Evolutionary conservation across 2,797 vertebrate genomes (phyloP).

Genomic region (Muraenolepis orangiensis): DNA sequence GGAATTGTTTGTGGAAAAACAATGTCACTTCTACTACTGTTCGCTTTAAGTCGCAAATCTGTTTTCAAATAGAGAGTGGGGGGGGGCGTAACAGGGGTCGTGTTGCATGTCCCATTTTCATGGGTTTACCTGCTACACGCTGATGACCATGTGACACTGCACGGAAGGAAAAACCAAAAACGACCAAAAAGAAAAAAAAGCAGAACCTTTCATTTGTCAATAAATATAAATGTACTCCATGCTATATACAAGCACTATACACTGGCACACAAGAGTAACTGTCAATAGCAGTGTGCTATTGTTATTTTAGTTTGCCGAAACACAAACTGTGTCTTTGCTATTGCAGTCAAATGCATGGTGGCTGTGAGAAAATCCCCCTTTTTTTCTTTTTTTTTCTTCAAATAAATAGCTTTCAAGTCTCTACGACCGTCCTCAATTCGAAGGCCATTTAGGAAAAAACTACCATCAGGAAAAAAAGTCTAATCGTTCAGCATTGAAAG

Average conservation of each 20-base stretch:
- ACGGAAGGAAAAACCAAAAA: conserved; percentile 59
- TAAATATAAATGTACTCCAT: conserved; percentile 90
- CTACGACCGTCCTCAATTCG: conserved; percentile 37
- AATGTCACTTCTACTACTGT: conserved; percentile 44
- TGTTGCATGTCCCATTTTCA: not conserved
- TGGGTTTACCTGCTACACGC: conserved; percentile 41
- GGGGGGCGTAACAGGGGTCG: not conserved
- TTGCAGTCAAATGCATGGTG: conserved; percentile 87
- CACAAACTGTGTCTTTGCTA: conserved; percentile 67
- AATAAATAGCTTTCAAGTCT: conserved; percentile 72
- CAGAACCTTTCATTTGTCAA: conserved; percentile 79
- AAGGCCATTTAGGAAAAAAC: conserved; percentile 48
- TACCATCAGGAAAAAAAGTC: conserved; percentile 21
- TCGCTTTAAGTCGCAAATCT: conserved; percentile 30
- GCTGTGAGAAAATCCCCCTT: conserved; percentile 67
- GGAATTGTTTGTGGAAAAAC: conserved; percentile 63
- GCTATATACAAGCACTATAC: conserved; percentile 90
- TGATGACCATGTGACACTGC: conserved; percentile 62
- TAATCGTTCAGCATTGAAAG: not conserved
- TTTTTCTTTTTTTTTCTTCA: conserved; percentile 34
- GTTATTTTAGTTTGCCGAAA: conserved; percentile 49
- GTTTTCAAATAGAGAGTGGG: conserved; percentile 26
- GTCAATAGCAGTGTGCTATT: conserved; percentile 57
- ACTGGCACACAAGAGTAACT: conserved; percentile 73
- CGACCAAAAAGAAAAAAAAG: conserved; percentile 41